These are phyloP conservation scores for Nycticorax nycticorax DNA, from an alignment of 2,113 vertebrate species.

Conservation along the genomic window DNA sequence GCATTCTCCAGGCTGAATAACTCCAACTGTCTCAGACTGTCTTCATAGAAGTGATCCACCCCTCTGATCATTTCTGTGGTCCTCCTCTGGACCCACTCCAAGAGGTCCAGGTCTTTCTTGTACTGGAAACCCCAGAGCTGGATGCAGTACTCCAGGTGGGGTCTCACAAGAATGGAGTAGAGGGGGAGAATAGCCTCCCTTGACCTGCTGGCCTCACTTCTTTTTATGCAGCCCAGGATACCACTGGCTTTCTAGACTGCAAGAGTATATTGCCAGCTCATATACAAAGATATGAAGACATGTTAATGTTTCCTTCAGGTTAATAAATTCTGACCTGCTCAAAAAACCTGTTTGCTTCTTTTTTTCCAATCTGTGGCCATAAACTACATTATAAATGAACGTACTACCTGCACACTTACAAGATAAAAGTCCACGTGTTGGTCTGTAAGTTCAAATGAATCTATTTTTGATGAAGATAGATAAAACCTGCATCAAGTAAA, in stretches of 20 bases:
- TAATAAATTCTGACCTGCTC: background rate
- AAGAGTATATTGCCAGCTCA: rapidly evolving
- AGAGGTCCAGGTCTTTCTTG: background rate
- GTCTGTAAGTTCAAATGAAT: background rate
- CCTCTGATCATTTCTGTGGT: background rate
- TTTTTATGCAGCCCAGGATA: background rate
- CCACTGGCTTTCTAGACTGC: rapidly evolving
- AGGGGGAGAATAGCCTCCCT: background rate
- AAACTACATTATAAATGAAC: background rate
- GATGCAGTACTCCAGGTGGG: background rate
- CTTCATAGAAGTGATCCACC: background rate
- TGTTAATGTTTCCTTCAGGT: background rate
- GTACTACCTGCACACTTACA: background rate
- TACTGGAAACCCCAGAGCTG: background rate
- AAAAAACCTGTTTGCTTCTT: background rate
- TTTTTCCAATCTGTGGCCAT: background rate
- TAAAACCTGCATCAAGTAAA: background rate
- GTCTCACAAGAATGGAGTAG: background rate
- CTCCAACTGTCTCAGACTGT: background rate
- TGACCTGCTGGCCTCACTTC: rapidly evolving
- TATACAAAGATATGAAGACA: background rate
- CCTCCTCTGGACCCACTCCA: rapidly evolving
- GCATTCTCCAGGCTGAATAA: background rate
- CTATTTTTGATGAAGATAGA: background rate
- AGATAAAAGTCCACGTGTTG: background rate